Conservation (phyloP, 2,888 invertebrate genomes). For the Tanaodytes sp. region DNA sequence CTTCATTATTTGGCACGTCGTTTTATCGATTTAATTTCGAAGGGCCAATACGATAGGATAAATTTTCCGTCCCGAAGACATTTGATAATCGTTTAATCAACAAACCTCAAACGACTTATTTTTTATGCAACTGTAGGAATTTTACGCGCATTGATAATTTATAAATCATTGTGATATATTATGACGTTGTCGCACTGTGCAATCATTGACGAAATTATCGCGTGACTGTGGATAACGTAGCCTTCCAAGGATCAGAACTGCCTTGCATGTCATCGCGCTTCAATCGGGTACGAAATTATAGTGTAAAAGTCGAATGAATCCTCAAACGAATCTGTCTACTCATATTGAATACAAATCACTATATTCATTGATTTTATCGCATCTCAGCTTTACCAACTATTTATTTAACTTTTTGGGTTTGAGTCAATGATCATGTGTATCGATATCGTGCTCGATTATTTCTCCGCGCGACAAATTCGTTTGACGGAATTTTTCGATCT, state of each 20-base stretch:
- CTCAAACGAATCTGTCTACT: constrained; percentile 52
- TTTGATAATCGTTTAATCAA: no score
- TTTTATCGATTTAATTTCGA: no score
- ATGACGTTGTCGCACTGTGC: constrained; percentile 52
- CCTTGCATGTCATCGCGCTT: constrained; percentile 54
- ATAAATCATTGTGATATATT: constrained; percentile 52
- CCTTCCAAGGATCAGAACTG: constrained; percentile 50
- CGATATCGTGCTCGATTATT: no score
- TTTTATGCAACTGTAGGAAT: no score
- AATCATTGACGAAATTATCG: constrained; percentile 51
- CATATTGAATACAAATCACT: constrained; percentile 40
- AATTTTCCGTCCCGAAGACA: no score
- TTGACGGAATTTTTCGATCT: constrained; percentile 29
- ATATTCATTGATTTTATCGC: constrained; percentile 26
- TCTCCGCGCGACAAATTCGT: constrained; percentile 27
- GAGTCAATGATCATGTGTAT: no score
- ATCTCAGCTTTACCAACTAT: no score
- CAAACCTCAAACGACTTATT: no score
- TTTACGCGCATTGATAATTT: constrained; percentile 47
- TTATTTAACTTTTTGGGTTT: no score
- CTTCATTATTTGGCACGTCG: no score
- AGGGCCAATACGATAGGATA: no score
- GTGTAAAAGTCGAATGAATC: constrained; percentile 50
- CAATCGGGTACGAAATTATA: constrained; percentile 52
- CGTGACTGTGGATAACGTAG: constrained; percentile 54